Percentiles rank a stretch among this genome's conserved stretches.
These are phyloP conservation scores for Corvus cornix DNA, from an alignment of 2,113 vertebrate genomes.

Conservation along the genomic window DNA sequence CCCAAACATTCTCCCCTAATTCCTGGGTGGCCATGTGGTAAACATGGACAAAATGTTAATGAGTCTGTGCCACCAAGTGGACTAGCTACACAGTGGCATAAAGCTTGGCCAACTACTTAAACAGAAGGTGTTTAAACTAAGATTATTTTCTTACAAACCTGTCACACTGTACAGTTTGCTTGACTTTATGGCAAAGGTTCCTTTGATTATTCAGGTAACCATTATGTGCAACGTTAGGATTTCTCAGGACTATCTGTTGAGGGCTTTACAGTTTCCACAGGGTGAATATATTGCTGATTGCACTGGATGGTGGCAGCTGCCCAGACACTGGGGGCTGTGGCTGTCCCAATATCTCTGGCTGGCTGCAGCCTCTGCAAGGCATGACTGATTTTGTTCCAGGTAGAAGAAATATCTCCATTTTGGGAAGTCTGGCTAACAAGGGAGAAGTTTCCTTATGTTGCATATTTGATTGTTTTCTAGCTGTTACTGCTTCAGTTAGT, in stretches of 20 bases:
- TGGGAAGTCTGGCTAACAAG: neutral
- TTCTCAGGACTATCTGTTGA: neutral
- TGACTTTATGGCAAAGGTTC: neutral
- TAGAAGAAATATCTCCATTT: neutral
- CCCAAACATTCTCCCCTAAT: neutral
- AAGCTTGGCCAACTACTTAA: neutral
- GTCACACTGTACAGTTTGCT: neutral
- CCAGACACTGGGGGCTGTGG: rapidly evolving
- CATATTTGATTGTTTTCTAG: neutral
- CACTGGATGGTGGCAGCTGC: neutral
- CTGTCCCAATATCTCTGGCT: neutral
- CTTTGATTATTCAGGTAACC: neutral
- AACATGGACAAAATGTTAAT: neutral
- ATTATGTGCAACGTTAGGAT: neutral
- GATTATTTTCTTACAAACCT: neutral
- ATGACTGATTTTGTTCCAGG: neutral
- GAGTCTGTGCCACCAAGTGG: neutral
- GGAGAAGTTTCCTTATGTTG: neutral
- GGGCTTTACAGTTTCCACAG: neutral
- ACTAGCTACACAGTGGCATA: neutral
- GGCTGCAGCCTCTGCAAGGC: neutral
- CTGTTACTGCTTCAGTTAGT: neutral
- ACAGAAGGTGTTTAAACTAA: neutral
- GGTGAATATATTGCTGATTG: neutral
- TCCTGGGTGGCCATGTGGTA: neutral